Evolutionary conservation across 2,888 invertebrate genomes (phyloP).

Genomic region (Acanthoscelides obtectus): DNA sequence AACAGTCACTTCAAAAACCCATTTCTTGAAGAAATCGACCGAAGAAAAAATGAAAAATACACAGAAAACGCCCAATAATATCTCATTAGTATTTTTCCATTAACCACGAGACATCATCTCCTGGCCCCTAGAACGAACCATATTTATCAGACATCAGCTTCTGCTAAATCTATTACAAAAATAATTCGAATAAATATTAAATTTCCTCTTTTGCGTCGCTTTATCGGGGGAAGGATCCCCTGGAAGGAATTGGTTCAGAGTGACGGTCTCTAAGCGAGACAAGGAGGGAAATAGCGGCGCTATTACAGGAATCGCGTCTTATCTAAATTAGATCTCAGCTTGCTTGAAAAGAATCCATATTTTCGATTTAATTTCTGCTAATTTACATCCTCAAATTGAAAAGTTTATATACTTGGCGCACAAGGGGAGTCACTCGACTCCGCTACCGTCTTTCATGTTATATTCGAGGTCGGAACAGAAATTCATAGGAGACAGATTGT

Average conservation of each 20-base stretch:
- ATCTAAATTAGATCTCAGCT: conserved; percentile 47
- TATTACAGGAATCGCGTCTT: conserved; percentile 40
- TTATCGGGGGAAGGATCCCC: not conserved
- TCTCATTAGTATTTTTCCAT: not conserved
- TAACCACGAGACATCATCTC: not conserved
- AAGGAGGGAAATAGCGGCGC: conserved; percentile 18
- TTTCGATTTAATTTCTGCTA: conserved; percentile 48
- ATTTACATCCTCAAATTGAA: conserved; percentile 48
- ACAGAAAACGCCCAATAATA: not conserved
- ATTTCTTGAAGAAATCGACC: not conserved
- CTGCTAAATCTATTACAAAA: conserved; percentile 16
- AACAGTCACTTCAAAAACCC: too few relatives aligned
- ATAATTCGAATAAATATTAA: conserved; percentile 23
- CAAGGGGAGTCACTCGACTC: not conserved
- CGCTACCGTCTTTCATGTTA: not conserved
- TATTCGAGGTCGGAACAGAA: too few relatives aligned
- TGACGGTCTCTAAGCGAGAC: not conserved
- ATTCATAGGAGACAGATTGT: too few relatives aligned
- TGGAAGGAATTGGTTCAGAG: not conserved
- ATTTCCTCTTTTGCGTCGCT: conserved; percentile 7
- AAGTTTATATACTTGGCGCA: conserved; percentile 17
- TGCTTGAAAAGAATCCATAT: conserved; percentile 48
- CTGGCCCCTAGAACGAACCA: not conserved
- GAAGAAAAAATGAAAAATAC: not conserved
- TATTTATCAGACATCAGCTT: not conserved